Base-by-base conservation (phyloP, 2,888 invertebrate species). In the Epistrophella euchroma region DNA sequence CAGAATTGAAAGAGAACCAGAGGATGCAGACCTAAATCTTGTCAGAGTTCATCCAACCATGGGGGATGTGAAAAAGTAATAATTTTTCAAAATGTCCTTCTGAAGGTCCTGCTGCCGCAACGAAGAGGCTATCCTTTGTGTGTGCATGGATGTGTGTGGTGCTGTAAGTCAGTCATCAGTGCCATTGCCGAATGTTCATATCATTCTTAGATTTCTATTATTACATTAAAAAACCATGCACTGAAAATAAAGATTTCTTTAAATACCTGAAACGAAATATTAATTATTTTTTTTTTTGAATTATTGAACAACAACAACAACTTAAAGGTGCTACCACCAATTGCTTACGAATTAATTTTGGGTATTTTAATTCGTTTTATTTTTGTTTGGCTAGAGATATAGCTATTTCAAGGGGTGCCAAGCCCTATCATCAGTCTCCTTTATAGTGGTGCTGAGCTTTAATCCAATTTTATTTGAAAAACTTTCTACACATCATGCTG, bases 31-130 rank as follows among this genome's bases (percentile, higher is more conserved):
- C 60, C 77, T 83, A 73, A 83, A 73, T 77, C 66, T 74, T 68
- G 73, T 68, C 79, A 70, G 70, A 70, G 70, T 84, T 84, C 79
- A 79, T 79, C 83, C 83, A 64, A 28, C 79, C 83, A 71, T 79
- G 79, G 70, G 62, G 35, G 74, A 84, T 79, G 70, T 37, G 68
- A 64, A 52, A 74, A 74, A 86, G 82, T 86, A 74, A 86, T 86
- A 77, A 82, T 82, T 86, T 82, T 82, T 71, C 77, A 28, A 62
- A 81, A 71, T 60, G 71, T 77, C 72, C 72, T 72, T 60, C 35
- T 17, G 70, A 66, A 74, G 66, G 74, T 58, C 56, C 74, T 80
- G 35, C 15, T 55, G 68, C 60, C 60, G 25, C 60, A 56, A 35
- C 22, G 13, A 15, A 40, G 5, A 15, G 52, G 5, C 9, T 22